phyloP scores from a whole-genome alignment of 2,797 vertebrate species.

The Orestias chungarensis region DNA sequence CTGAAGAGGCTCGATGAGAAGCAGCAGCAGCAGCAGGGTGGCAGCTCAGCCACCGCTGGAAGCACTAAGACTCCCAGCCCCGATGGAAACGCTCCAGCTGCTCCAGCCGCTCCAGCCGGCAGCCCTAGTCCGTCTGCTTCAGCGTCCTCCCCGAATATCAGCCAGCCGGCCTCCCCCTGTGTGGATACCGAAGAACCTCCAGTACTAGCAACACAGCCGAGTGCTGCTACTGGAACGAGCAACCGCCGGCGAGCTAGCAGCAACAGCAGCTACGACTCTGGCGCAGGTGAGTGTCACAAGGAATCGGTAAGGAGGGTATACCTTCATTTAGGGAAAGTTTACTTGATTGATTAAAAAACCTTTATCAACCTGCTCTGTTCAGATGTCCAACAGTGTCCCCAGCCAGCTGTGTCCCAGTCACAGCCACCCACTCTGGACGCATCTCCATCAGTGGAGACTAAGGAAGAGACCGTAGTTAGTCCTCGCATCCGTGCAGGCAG shows the following conservation, averaged over 20 bases:
- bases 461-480: slow-evolving; percentile 69
- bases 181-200: slow-evolving; percentile 80
- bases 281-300: slow-evolving; percentile 73
- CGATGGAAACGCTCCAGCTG: slow-evolving; percentile 73
- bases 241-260: slow-evolving; percentile 82
- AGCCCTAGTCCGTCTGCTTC: slow-evolving; percentile 78
- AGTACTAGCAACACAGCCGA: slow-evolving; percentile 55
- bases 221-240: slow-evolving; percentile 44
- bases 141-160: slow-evolving; percentile 78
- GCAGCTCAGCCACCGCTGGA: slow-evolving; percentile 36
- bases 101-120: slow-evolving; percentile 69
- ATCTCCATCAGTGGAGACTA: slow-evolving; percentile 69
- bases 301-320: too few relatives aligned
- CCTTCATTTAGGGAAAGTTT: neutral
- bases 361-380: slow-evolving; percentile 5
- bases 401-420: slow-evolving; percentile 65
- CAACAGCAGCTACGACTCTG: slow-evolving; percentile 87
- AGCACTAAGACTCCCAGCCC: slow-evolving; percentile 75
- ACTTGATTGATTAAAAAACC: neutral
- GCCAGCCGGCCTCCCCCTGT: slow-evolving; percentile 82
- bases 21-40: slow-evolving; percentile 80
- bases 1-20: slow-evolving; percentile 94
- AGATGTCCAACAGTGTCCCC: slow-evolving; percentile 79
- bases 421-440: slow-evolving; percentile 66
- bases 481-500: slow-evolving; percentile 68